phyloP scores from a whole-genome alignment of 2,113 vertebrate species.

The Actenoides lindsayi region DNA sequence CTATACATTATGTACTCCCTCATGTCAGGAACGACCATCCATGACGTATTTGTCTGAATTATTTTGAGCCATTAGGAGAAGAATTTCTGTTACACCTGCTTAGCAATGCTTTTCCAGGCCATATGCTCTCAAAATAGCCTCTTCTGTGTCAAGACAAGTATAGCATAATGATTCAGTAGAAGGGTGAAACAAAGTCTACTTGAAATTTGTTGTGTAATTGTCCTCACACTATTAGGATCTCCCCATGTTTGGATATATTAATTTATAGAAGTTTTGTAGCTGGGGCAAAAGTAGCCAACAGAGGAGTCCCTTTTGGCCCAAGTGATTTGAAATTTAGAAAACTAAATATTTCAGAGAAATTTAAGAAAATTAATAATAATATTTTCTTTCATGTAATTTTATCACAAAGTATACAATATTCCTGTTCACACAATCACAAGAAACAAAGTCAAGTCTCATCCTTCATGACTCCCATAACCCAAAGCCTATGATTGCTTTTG shows the following conservation, averaged over 20 bases:
- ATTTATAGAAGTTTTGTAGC: neutral
- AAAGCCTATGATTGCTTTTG: neutral
- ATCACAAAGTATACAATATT: neutral
- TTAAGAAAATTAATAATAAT: rapidly evolving
- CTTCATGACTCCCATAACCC: neutral
- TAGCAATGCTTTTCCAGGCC: conserved; percentile 23
- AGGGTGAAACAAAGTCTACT: neutral
- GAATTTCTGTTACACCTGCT: conserved; percentile 7
- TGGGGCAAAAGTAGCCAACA: neutral
- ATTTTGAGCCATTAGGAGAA: neutral
- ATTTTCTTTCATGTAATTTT: neutral
- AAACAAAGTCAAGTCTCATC: neutral
- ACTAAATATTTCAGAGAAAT: neutral
- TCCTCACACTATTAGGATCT: neutral
- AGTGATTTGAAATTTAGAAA: neutral
- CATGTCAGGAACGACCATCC: conserved; percentile 3
- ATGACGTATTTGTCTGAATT: conserved; percentile 28
- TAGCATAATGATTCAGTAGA: neutral
- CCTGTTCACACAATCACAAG: neutral
- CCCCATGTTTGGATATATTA: neutral
- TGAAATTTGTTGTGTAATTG: neutral
- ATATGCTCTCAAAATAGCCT: conserved; percentile 25
- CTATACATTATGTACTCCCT: neutral
- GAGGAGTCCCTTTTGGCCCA: neutral
- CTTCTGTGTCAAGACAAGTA: neutral